Conservation (phyloP, 2,113 vertebrate species). For the Isurus oxyrinchus region DNA sequence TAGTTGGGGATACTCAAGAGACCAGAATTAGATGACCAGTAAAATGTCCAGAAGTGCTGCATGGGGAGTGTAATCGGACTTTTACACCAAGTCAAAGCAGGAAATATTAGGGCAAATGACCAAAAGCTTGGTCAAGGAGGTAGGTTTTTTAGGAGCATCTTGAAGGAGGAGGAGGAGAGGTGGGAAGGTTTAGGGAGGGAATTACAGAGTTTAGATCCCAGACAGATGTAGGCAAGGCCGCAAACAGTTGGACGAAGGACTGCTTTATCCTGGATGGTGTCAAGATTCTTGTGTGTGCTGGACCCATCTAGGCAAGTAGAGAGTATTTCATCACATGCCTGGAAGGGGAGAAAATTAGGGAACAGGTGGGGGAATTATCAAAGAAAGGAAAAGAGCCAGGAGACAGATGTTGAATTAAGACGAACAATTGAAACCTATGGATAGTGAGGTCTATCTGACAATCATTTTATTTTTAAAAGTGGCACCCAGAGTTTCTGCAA, state of each 20-base stretch:
- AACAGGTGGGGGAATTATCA: not conserved
- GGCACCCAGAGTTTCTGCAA: too few species aligned
- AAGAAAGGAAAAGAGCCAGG: not conserved
- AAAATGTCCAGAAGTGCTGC: not conserved
- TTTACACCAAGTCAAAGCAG: not conserved
- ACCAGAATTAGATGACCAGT: too few species aligned
- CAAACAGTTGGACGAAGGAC: not conserved
- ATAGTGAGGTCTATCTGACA: not conserved
- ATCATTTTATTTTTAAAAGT: too few species aligned
- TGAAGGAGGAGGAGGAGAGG: not conserved
- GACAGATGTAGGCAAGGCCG: not conserved
- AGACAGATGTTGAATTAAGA: not conserved
- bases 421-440: not conserved
- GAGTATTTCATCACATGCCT: not conserved
- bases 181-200: not conserved
- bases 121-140: not conserved
- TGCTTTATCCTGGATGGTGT: not conserved
- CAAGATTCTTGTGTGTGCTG: not conserved
- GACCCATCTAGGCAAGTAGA: too few species aligned
- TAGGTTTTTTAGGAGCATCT: not conserved
- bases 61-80: not conserved
- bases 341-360: not conserved
- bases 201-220: not conserved
- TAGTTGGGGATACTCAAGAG: too few species aligned
- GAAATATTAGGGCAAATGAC: not conserved